Base-by-base conservation (phyloP, 2,888 invertebrate species). In the Diarsia mendica region DNA sequence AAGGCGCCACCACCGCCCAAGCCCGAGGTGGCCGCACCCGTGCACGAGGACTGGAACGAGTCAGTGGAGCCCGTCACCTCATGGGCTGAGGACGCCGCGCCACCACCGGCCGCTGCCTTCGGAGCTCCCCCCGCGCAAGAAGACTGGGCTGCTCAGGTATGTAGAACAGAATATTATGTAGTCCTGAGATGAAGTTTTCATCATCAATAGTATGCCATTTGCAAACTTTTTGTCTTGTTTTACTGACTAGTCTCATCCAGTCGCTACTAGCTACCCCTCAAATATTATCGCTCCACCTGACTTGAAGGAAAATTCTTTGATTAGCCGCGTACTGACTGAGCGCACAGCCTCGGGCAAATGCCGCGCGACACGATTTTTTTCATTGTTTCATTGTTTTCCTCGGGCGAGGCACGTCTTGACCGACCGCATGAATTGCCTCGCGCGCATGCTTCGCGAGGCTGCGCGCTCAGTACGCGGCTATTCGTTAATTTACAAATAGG, bases 91-190 rank as follows among this genome's bases (percentile, higher is more conserved):
- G 96, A 96, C 64, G 91, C 92, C 20, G 92, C 93, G 0, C 92
- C 95, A 10, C 87, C 94, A 10, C 83, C 94, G 8, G 91, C 93
- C 11, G 89, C 95, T 5, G 82, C 91, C n/a, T 95, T 95, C 74
- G 95, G 95, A 18, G 92, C 95, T 2, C 90, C 95, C 3, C 91
- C 95, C 20, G 93, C 94, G 0, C 97, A 97, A 60, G 94, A 97
- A 76, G 97, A 97, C 83, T 97, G 97, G 97, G 97, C 97, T 81
- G 92, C 95, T 67, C 96, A 96, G 95, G 96, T 96, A 90, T 67
- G 53, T 71, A 23, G 63, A 44, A 53, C 6, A 44, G 11, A 44
- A 23, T 60, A 60, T 58, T 9, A 60, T 18, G 18, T 3, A 60
- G 9, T 58, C 23, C 3, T 1, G 58, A 58, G 3, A 28, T 8